Evolutionary conservation across 2,797 vertebrate genomes (phyloP).

Genomic region (Pitangus sulphuratus): DNA sequence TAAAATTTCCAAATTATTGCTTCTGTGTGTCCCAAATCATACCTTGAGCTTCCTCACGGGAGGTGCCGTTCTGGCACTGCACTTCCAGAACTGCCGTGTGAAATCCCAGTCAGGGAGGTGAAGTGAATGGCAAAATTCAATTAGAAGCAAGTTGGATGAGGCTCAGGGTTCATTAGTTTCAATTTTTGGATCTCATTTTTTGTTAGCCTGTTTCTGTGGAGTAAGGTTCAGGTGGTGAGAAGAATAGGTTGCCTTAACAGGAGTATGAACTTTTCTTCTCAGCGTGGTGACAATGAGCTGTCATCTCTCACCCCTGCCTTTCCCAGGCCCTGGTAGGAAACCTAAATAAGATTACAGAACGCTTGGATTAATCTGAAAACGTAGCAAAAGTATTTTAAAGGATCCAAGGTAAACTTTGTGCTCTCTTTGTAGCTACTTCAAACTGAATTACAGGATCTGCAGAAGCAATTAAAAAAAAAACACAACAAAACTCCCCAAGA

Average conservation of each 20-base stretch:
- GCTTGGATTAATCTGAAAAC: neutral
- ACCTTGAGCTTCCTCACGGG: slow-evolving; percentile 61
- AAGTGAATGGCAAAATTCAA: neutral
- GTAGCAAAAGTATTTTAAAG: neutral
- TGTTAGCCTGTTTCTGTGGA: neutral
- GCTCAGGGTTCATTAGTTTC: neutral
- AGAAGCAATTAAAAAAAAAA: neutral
- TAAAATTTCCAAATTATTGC: neutral
- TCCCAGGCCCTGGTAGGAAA: neutral
- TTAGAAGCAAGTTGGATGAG: neutral
- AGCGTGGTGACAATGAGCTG: neutral
- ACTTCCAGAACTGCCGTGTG: neutral
- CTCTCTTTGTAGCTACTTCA: neutral
- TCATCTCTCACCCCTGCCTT: neutral
- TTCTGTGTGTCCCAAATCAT: neutral
- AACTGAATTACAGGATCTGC: neutral
- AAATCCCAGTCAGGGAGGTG: neutral
- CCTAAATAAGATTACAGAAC: neutral
- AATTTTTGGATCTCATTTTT: neutral
- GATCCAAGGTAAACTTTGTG: neutral
- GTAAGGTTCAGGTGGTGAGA: neutral
- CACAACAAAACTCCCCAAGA: neutral
- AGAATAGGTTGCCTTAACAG: slow-evolving; percentile 29
- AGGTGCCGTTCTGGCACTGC: neutral
- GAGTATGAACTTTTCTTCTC: neutral